Conservation (phyloP, 1,140 invertebrate species). For the Eriosoma lanigerum region DNA sequence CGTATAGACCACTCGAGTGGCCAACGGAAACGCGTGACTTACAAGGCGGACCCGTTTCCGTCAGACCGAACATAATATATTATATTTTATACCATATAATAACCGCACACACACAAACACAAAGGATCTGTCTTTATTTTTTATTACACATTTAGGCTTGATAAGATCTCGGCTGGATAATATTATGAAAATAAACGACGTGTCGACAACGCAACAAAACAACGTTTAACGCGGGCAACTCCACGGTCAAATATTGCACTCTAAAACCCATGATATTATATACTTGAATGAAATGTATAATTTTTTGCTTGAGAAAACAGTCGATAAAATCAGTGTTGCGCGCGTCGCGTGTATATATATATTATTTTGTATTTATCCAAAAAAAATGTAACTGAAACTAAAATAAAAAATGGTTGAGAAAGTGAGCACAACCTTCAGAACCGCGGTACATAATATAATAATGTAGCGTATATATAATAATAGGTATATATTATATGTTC, state of each 20-base stretch:
- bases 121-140: not conserved
- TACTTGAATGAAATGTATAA: not conserved
- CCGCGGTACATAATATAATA: too few relatives aligned
- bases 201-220: not conserved
- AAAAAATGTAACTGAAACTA: too few relatives aligned
- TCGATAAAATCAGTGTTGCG: not conserved
- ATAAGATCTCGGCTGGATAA: conserved; percentile 11
- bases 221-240: not conserved
- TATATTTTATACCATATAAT: not conserved
- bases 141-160: conserved; percentile 12
- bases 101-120: not conserved
- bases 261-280: not conserved
- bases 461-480: too few relatives aligned
- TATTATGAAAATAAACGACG: not conserved
- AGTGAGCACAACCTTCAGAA: not conserved
- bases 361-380: too few relatives aligned
- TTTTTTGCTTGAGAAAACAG: not conserved
- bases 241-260: not conserved
- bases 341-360: not conserved
- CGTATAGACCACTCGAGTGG: not conserved
- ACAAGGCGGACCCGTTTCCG: conserved; percentile 33
- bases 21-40: conserved; percentile 33
- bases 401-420: not conserved
- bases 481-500: not conserved
- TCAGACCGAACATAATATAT: conserved; percentile 30